These are phyloP conservation scores for Podarcis siculus DNA, from an alignment of 2,797 vertebrate species.

Conservation along the genomic window DNA sequence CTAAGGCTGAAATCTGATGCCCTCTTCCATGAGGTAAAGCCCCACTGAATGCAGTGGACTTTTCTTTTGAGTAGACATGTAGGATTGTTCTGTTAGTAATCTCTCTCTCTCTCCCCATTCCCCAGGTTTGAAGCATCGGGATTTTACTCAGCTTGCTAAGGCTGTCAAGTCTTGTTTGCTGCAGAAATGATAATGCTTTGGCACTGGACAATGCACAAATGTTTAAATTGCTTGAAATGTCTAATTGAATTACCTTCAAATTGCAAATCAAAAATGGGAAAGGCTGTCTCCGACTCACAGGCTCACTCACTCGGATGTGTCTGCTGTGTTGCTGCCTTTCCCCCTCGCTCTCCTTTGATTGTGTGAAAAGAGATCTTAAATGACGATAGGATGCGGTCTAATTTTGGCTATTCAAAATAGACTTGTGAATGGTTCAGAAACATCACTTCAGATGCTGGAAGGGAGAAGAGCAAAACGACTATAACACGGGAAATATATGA, in stretches of 20 bases:
- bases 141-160: constrained; percentile 73
- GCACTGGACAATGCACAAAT: constrained; percentile 87
- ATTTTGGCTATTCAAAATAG: background rate
- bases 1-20: too few relatives aligned
- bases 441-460: background rate
- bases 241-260: constrained; percentile 87
- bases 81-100: constrained; percentile 31
- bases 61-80: background rate
- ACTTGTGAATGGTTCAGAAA: background rate
- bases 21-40: too few relatives aligned
- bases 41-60: too few relatives aligned
- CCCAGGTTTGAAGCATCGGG: constrained; percentile 70
- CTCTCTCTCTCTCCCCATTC: constrained; percentile 41
- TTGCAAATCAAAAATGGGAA: constrained; percentile 78
- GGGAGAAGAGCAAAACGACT: background rate
- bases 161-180: constrained; percentile 88
- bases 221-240: constrained; percentile 88
- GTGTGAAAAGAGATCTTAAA: constrained; percentile 59
- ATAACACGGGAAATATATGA: background rate
- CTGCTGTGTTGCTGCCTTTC: constrained; percentile 39
- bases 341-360: constrained; percentile 41
- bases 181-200: constrained; percentile 79
- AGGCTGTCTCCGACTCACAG: constrained; percentile 68
- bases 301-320: constrained; percentile 64
- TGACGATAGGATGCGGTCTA: constrained; percentile 21